Percentiles rank a stretch among this genome's conserved stretches.
These are phyloP conservation scores for Pangasius larnaudii DNA, from an alignment of 2,797 vertebrate species.

Conservation along the genomic window DNA sequence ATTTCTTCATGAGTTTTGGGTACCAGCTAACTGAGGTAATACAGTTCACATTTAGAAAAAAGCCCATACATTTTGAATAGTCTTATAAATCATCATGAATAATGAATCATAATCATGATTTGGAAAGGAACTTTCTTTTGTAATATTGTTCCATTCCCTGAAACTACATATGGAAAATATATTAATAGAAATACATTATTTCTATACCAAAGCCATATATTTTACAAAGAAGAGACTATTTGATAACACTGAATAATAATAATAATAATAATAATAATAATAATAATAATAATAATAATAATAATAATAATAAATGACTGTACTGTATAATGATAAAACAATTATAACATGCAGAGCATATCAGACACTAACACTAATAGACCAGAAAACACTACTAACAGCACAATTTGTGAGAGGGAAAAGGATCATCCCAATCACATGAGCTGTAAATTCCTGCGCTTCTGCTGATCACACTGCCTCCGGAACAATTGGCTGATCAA, in stretches of 20 bases:
- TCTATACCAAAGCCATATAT: background rate
- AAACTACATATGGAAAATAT: background rate
- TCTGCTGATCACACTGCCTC: constrained; percentile 78
- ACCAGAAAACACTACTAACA: constrained; percentile 7
- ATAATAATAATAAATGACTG: background rate
- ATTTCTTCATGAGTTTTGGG: background rate
- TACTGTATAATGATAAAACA: background rate
- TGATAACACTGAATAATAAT: background rate
- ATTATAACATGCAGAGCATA: background rate
- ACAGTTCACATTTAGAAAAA: background rate
- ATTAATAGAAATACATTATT: background rate
- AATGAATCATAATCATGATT: background rate
- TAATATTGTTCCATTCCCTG: background rate
- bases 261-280: constrained; percentile 7
- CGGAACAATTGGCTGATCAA: constrained; percentile 80
- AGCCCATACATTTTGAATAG: background rate
- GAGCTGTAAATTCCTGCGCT: constrained; percentile 82
- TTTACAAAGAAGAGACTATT: background rate
- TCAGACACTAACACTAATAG: background rate
- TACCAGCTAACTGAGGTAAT: background rate
- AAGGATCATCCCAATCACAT: constrained; percentile 79
- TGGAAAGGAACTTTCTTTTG: background rate
- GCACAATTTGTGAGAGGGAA: constrained; percentile 29
- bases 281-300: background rate
- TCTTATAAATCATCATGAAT: background rate